Evolutionary conservation across 2,888 invertebrate species (phyloP).

Genomic region (Lucinisca nassula): DNA sequence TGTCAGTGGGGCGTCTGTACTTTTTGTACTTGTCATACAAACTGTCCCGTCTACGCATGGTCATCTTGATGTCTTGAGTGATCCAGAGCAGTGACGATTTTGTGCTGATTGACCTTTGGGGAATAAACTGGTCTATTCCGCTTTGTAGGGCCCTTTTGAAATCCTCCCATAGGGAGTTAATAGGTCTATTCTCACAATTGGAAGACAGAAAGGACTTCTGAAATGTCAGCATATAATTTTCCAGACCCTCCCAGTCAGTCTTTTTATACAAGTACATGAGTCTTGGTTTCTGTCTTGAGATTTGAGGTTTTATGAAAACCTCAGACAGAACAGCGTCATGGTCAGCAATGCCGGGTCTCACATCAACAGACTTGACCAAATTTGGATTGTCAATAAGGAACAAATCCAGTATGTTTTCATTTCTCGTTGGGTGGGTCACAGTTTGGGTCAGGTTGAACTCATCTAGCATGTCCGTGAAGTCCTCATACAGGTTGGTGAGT

Average conservation of each 20-base stretch:
- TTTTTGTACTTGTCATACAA: too few species aligned
- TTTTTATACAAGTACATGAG: slow-evolving; percentile 23
- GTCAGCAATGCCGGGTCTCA: not conserved
- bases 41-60: not conserved
- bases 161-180: not conserved
- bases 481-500: not conserved
- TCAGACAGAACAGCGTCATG: not conserved
- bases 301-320: not conserved
- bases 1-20: too few species aligned
- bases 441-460: not conserved
- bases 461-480: not conserved
- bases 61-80: not conserved
- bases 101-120: not conserved
- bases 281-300: not conserved
- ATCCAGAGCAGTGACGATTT: not conserved
- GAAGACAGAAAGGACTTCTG: slow-evolving; percentile 8
- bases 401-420: not conserved
- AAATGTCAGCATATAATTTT: slow-evolving; percentile 5
- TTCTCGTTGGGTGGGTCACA: not conserved
- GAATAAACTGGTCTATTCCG: not conserved
- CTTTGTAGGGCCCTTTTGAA: not conserved
- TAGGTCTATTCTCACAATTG: not conserved
- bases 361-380: not conserved
- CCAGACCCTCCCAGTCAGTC: slow-evolving; percentile 17
- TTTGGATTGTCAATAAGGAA: not conserved